phyloP scores from a whole-genome alignment of 2,797 vertebrate genomes.

The Acridotheres tristis region DNA sequence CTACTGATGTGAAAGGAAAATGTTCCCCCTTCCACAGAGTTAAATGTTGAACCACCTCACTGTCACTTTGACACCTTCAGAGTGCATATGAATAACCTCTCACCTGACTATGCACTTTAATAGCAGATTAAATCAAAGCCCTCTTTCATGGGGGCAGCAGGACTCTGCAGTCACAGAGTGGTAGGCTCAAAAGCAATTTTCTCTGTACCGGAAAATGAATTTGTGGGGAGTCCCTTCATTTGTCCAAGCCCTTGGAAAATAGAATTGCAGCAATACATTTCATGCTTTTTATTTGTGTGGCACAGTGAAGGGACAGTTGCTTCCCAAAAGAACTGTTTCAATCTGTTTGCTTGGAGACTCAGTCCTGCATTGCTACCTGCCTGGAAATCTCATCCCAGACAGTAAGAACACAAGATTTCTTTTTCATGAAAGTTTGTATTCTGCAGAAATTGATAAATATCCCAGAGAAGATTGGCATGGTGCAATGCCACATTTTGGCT shows the following conservation, averaged over 20 bases:
- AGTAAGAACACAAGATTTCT: background rate
- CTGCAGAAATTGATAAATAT: conserved; percentile 4
- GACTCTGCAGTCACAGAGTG: background rate
- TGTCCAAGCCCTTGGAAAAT: background rate
- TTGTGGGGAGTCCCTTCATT: background rate
- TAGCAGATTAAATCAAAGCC: conserved; percentile 4
- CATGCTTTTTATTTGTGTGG: background rate
- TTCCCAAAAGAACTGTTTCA: conserved; percentile 15
- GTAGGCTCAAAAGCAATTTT: conserved; percentile 39
- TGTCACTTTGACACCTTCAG: background rate
- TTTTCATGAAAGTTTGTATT: background rate
- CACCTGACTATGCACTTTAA: background rate
- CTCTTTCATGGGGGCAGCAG: background rate
- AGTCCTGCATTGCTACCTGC: background rate
- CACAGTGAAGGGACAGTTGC: background rate
- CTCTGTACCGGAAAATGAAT: background rate
- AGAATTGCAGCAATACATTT: background rate
- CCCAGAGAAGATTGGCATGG: background rate
- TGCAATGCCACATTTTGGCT: background rate
- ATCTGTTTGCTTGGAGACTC: background rate
- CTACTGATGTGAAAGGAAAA: background rate
- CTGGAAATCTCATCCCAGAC: background rate
- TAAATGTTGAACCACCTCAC: background rate
- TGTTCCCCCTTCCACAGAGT: background rate
- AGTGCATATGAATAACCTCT: background rate